Base-by-base conservation (phyloP, 37 sponge, comb jelly and placozoan species). In the Ianthella basta region DNA sequence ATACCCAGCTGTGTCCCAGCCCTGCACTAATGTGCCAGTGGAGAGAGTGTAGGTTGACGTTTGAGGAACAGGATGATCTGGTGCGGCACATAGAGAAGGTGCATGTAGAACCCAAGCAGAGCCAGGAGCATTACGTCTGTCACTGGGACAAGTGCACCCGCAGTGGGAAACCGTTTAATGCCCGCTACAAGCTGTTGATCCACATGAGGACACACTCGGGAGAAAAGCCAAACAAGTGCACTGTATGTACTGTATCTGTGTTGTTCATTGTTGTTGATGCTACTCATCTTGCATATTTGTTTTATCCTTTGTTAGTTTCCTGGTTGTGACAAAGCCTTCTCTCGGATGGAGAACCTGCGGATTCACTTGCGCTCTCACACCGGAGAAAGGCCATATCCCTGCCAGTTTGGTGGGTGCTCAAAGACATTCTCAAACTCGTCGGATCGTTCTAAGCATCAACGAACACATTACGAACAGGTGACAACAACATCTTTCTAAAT, bases 371-470 rank as follows among this genome's bases (percentile, higher is more conserved):
- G 97, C n/a, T 91, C 95, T 21, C 97, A 97, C 78, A 94, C 97
- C 15, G 97, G 97, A 75, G 97, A 97, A 80, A 82, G 88, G 39
- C 97, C 97, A 0, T 97, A 94, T 60, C 13, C 79, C 59, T 97
- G 97, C 72, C 91, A 90, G 53, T 87, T 80, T 32, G 59, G 83
- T 60, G 93, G 93, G 6, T 97, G 97, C 78, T 60, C 78, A 50
- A 97, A 94, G 86, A 89, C 95, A 10, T 97, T 94, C 89, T 94
- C 95, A n/a, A 97, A 97, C 88, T 94, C 95, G 1, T 97, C 97
- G 4, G 97, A 97, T 64, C 82, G 97, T 15, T 94, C 97, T 53
- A 97, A 97, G 77, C 97, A 97, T 50, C 91, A 90, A 60, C 83
- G 93, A 55, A 97, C 97, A 19, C 97, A 97, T 59, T 72, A 83